A percentile compares a stretch with the other conserved stretches of the same genome.
These are phyloP conservation scores for Chiloscyllium punctatum DNA, from an alignment of 2,797 vertebrate genomes.

Conservation along the genomic window DNA sequence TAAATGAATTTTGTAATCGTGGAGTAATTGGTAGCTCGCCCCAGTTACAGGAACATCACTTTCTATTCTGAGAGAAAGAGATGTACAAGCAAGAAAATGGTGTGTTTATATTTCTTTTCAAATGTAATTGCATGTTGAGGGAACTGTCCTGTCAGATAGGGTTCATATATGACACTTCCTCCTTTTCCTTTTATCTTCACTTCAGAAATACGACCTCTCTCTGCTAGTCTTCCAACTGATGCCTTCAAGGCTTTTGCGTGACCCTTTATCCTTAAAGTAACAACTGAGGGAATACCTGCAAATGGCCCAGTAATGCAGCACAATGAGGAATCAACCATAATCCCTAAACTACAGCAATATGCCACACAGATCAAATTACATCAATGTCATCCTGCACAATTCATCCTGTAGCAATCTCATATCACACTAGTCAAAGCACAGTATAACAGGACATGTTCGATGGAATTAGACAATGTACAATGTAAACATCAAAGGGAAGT, in stretches of 20 bases:
- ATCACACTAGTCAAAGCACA: not conserved
- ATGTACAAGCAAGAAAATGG: not conserved
- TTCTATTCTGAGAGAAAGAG: not conserved
- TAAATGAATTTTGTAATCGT: not conserved
- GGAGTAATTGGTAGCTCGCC: not conserved
- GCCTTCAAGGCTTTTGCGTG: not conserved
- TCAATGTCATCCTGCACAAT: not conserved
- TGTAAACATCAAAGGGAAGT: not conserved
- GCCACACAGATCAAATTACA: not conserved
- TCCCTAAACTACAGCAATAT: not conserved
- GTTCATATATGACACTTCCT: not conserved
- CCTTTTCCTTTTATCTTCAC: not conserved
- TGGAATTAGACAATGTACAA: not conserved
- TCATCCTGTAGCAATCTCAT: not conserved
- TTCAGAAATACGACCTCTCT: not conserved
- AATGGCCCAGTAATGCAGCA: not conserved
- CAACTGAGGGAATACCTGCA: not conserved
- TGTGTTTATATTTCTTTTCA: not conserved
- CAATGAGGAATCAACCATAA: not conserved
- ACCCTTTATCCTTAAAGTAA: not conserved
- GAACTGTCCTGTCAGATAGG: not conserved
- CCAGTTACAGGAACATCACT: not conserved
- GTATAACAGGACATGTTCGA: not conserved
- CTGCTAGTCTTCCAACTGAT: not conserved
- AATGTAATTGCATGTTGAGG: not conserved